Base-by-base conservation (phyloP, 2,797 vertebrate species). In the Cyprinodon diabolis region DNA sequence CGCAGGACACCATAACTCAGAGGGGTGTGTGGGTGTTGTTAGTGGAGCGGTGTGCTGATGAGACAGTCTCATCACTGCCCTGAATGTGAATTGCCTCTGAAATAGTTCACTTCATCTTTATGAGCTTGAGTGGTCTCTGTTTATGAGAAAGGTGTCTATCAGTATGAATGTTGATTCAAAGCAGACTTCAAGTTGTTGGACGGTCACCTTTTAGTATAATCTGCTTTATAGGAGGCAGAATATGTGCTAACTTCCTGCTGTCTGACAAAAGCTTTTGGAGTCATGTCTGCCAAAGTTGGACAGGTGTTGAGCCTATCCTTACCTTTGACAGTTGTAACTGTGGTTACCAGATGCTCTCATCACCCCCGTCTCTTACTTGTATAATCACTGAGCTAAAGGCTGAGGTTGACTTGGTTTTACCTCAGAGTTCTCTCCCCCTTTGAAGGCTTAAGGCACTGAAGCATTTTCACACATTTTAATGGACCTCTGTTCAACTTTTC, bases 141-240 rank as follows among this genome's bases (percentile, higher is more conserved):
- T 25, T 84, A 66, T 79, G 47, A 76, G 56, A 57, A 11, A 30
- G 23, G 35, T 70, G 71, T 68, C 71, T 55, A n/a, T 43, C 37
- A 69, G 60, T 58, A 13, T 58, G 23, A n/a, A 45, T 65, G 17
- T 57, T 66, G 19, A 17, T 69, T 68, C 40, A 48, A 17, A 62
- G 51, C 21, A 57, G 57, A 75, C 68, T 45, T 79, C 14, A 72
- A 76, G 66, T 69, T 2, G 45, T 70, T 62, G 76, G 79, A 80
- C 72, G 70, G 88, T 90, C 89, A 89, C 89, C 90, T 92, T 87
- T 73, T 83, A 89, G 54, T n/a, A 80, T 91, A 82, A 92, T 71
- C 62, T 70, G 21, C 63, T 90, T 91, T 86, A 85, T 65, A 84
- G 82, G 85, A 82, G 68, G 60, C 37, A 57, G 72, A 78, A 74